Conservation (phyloP, 1,140 invertebrate species). For the Sminthurides bifidus region DNA sequence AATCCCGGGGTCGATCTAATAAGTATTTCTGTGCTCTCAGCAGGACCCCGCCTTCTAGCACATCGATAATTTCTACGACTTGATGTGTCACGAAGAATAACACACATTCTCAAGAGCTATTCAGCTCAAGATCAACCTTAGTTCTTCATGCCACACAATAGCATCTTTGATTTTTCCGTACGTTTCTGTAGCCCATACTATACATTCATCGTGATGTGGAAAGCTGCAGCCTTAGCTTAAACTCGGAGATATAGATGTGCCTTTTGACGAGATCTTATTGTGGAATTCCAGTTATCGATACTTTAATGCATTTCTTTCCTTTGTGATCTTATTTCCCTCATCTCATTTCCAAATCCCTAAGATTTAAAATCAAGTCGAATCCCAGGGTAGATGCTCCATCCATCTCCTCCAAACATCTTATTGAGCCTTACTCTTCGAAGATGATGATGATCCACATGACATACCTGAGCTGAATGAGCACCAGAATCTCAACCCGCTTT, state of each 20-base stretch:
- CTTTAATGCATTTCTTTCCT: no score
- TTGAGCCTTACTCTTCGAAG: no score
- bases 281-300: no score
- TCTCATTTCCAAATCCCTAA: no score
- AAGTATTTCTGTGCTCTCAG: slow-evolving; percentile 27
- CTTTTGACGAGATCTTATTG: no score
- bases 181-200: not conserved
- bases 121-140: not conserved
- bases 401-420: no score
- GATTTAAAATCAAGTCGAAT: no score
- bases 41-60: slow-evolving; percentile 7
- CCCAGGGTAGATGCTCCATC: no score
- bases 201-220: not conserved
- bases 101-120: slow-evolving; percentile 14
- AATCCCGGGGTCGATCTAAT: slow-evolving; percentile 29
- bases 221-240: not conserved
- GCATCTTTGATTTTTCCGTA: not conserved
- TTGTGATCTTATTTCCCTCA: no score
- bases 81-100: slow-evolving; percentile 28
- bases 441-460: no score
- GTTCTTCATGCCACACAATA: not conserved
- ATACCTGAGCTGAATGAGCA: no score
- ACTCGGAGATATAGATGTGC: not conserved
- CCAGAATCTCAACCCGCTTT: no score
- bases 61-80: slow-evolving; percentile 25